Percentiles rank a stretch among this genome's conserved stretches.
Conservation (phyloP, 2,113 vertebrate genomes). For the Odontesthes bonariensis region DNA sequence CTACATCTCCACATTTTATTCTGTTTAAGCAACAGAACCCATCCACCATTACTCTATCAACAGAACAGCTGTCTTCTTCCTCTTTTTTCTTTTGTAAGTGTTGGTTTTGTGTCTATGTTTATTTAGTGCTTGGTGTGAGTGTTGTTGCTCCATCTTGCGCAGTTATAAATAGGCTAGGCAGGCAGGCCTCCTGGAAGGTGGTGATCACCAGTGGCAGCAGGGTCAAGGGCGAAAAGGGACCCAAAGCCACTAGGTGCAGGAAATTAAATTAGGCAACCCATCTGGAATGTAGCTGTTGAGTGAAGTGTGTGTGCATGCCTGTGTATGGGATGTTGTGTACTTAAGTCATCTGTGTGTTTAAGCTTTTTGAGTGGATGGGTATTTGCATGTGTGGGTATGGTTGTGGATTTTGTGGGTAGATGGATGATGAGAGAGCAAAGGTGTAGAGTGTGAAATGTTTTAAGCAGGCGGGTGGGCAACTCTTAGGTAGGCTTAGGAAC, state of each 20-base stretch:
- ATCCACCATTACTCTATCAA: slow-evolving; percentile 10
- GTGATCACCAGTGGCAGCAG: slow-evolving; percentile 47
- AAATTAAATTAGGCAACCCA: slow-evolving; percentile 76
- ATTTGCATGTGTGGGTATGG: slow-evolving; percentile 28
- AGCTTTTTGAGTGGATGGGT: slow-evolving; percentile 36
- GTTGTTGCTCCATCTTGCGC: slow-evolving; percentile 23
- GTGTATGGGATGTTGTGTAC: slow-evolving; percentile 18
- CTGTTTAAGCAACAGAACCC: slow-evolving; percentile 21
- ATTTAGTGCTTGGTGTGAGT: slow-evolving; percentile 43
- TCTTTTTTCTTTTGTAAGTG: slow-evolving; percentile 19
- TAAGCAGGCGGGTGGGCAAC: slow-evolving; percentile 48
- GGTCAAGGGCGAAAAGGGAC: slow-evolving; percentile 72
- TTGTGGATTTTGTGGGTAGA: slow-evolving; percentile 53
- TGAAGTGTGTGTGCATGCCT: slow-evolving; percentile 41
- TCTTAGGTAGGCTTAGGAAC: slow-evolving; percentile 58
- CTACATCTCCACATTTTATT: slow-evolving; percentile 8
- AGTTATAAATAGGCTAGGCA: slow-evolving; percentile 68
- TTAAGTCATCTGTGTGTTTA: slow-evolving; percentile 32
- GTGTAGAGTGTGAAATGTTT: slow-evolving; percentile 57
- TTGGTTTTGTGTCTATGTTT: slow-evolving; percentile 50
- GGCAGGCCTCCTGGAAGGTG: slow-evolving; percentile 36
- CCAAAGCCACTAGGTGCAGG: slow-evolving; percentile 54
- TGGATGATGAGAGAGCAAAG: slow-evolving; percentile 69
- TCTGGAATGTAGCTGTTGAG: slow-evolving; percentile 72
- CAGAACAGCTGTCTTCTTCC: not conserved